phyloP scores from a whole-genome alignment of 2,113 vertebrate genomes.

The Periophthalmodon schlosseri region DNA sequence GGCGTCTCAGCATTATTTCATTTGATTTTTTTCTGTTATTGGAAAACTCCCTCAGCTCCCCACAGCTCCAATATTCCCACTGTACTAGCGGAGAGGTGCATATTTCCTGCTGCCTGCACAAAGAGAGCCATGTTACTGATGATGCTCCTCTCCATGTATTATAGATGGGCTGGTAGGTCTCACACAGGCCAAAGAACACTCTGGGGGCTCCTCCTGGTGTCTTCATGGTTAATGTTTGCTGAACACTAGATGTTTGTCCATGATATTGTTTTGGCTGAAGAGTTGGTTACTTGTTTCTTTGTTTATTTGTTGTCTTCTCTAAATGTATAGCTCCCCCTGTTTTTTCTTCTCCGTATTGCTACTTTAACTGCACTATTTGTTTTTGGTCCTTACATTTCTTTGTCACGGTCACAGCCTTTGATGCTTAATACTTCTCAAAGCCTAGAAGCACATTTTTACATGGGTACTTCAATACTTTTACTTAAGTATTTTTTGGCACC shows the following conservation, averaged over 20 bases:
- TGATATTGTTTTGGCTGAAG: conserved; percentile 3
- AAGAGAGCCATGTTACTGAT: conserved; percentile 56
- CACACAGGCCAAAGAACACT: conserved; percentile 60
- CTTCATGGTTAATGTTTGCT: conserved; percentile 22
- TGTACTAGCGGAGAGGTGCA: conserved; percentile 59
- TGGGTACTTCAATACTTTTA: too few relatives aligned
- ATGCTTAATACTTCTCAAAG: too few relatives aligned
- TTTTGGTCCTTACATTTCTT: too few relatives aligned
- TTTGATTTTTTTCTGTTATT: conserved; percentile 30
- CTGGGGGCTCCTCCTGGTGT: conserved; percentile 38
- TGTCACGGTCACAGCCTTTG: too few relatives aligned
- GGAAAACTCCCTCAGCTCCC: conserved; percentile 47
- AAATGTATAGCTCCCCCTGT: too few relatives aligned
- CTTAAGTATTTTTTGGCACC: too few relatives aligned
- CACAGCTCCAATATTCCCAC: conserved; percentile 57
- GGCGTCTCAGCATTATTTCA: conserved; percentile 54
- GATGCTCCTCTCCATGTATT: conserved; percentile 63
- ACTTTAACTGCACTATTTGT: too few relatives aligned
- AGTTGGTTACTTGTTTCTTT: not conserved
- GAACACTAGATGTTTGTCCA: conserved; percentile 42
- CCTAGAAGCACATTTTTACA: too few relatives aligned
- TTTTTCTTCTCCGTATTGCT: too few relatives aligned
- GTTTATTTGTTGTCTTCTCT: too few relatives aligned
- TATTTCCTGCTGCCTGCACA: conserved; percentile 63
- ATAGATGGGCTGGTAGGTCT: conserved; percentile 67